Conservation (phyloP, 2,888 invertebrate genomes). For the Cataglyphis cursor region DNA sequence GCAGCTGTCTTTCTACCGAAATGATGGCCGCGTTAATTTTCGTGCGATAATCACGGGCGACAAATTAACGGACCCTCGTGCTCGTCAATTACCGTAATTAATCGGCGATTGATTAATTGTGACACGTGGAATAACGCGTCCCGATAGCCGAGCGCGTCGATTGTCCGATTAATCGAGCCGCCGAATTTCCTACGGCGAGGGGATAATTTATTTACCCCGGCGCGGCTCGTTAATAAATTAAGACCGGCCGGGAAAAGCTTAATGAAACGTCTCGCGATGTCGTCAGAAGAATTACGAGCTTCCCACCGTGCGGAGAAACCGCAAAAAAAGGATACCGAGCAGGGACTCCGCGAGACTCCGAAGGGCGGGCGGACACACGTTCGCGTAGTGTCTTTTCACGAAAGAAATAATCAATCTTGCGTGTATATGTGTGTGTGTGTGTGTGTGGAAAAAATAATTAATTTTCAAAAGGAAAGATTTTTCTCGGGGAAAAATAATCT, state of each 20-base stretch:
- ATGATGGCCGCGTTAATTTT: conserved; percentile 26
- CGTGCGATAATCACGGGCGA: conserved; percentile 39
- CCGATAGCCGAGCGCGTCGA: conserved; percentile 46
- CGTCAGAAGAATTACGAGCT: conserved; percentile 62
- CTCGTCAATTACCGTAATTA: conserved; percentile 54
- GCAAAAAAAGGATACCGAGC: conserved; percentile 60
- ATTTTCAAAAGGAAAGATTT: not conserved
- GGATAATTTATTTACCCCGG: conserved; percentile 55
- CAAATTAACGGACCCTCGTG: conserved; percentile 42
- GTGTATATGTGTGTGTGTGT: not conserved
- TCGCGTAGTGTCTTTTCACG: not conserved
- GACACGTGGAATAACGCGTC: conserved; percentile 54
- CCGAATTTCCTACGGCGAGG: conserved; percentile 35
- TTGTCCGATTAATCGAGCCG: conserved; percentile 54
- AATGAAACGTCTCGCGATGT: conserved; percentile 68
- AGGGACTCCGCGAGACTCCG: conserved; percentile 23
- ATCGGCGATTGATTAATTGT: conserved; percentile 55
- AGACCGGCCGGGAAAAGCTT: conserved; percentile 60
- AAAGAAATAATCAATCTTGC: conserved; percentile 36
- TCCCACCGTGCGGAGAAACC: conserved; percentile 16
- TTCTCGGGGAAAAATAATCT: not conserved
- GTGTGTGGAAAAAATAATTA: not conserved
- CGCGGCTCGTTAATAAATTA: conserved; percentile 52
- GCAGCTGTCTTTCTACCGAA: conserved; percentile 14
- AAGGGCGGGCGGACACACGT: not conserved